These are phyloP conservation scores for Staurois parvus DNA, from an alignment of 2,797 vertebrate genomes.

Conservation along the genomic window DNA sequence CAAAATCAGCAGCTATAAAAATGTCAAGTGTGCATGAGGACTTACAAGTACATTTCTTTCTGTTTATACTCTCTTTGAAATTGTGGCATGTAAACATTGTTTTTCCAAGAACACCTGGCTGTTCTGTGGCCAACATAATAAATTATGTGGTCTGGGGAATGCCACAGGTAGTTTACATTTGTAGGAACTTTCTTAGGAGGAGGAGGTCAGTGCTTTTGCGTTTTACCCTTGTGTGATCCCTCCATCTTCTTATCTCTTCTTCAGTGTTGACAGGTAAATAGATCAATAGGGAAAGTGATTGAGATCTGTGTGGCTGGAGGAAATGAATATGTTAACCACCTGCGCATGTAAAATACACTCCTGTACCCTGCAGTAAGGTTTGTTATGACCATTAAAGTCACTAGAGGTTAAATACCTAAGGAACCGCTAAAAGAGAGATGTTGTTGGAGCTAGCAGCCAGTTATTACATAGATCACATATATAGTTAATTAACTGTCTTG, in stretches of 20 bases:
- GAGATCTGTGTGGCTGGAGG: slow-evolving; percentile 22
- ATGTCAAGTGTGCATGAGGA: too few species aligned
- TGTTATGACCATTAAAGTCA: not conserved
- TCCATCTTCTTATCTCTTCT: slow-evolving; percentile 16
- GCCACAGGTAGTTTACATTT: not conserved
- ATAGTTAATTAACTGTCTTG: too few species aligned
- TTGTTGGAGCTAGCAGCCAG: too few species aligned
- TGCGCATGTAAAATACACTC: not conserved
- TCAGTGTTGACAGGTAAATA: slow-evolving; percentile 43
- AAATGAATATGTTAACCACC: slow-evolving; percentile 1
- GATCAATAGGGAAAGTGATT: slow-evolving; percentile 28
- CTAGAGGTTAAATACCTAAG: not conserved
- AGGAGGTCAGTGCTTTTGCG: slow-evolving; percentile 15
- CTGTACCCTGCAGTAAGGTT: not conserved
- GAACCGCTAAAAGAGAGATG: not conserved
- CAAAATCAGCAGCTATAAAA: too few species aligned
- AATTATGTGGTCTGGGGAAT: slow-evolving; percentile 15
- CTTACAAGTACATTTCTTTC: slow-evolving; percentile 15
- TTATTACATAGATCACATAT: too few species aligned
- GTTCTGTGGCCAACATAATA: not conserved
- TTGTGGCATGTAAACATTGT: not conserved
- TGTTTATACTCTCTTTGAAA: slow-evolving; percentile 39
- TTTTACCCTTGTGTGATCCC: slow-evolving; percentile 6
- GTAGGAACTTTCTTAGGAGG: slow-evolving; percentile 36
- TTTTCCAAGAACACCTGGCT: slow-evolving; percentile 38